These are phyloP conservation scores for Brachypalpus laphriformis DNA, from an alignment of 2,888 invertebrate genomes.

Conservation along the genomic window DNA sequence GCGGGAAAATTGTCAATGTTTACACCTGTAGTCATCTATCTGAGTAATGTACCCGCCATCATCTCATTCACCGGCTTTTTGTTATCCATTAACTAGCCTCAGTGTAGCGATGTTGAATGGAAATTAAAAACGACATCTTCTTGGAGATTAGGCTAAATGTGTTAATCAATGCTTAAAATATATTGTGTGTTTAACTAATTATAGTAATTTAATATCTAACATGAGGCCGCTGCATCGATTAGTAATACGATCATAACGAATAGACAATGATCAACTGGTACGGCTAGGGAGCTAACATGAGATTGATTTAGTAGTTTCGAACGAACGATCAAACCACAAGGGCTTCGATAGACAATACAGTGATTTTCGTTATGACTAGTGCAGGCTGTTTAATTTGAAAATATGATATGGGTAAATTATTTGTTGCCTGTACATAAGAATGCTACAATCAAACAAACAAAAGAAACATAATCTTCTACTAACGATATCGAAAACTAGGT, in stretches of 20 bases:
- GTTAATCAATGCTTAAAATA: slow-evolving; percentile 22
- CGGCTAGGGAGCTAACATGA: not conserved
- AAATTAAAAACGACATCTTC: slow-evolving; percentile 4
- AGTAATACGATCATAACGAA: not conserved
- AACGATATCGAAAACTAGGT: too few relatives aligned
- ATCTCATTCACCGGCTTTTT: slow-evolving; percentile 7
- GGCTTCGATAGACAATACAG: too few relatives aligned
- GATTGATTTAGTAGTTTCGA: too few relatives aligned
- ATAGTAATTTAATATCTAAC: not conserved
- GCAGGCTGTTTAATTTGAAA: too few relatives aligned
- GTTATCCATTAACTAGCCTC: not conserved
- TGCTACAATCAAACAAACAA: too few relatives aligned
- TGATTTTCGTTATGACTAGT: too few relatives aligned
- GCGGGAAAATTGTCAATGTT: not conserved
- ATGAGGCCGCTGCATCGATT: not conserved
- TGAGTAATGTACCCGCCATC: not conserved
- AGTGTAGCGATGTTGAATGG: not conserved
- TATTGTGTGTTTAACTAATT: not conserved
- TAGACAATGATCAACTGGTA: not conserved
- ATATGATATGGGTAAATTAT: too few relatives aligned
- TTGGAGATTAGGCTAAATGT: not conserved
- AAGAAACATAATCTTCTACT: too few relatives aligned
- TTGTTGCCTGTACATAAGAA: too few relatives aligned
- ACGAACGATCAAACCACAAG: too few relatives aligned
- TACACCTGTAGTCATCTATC: not conserved